These are phyloP conservation scores for Tromatobia lineatoria DNA, from an alignment of 2,888 invertebrate species.

Conservation along the genomic window DNA sequence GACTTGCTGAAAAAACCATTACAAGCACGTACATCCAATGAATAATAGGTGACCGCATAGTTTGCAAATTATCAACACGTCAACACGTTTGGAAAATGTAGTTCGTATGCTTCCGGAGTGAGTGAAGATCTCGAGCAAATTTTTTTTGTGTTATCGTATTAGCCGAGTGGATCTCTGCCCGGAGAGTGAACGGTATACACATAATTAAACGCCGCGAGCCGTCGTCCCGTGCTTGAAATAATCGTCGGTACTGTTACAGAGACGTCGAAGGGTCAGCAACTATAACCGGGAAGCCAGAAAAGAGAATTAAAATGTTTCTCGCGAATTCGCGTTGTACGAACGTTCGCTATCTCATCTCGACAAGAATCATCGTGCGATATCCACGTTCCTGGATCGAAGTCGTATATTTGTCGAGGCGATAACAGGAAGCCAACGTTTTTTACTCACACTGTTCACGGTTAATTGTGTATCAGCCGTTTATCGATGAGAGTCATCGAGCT, in stretches of 20 bases:
- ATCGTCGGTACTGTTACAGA: conserved; percentile 80
- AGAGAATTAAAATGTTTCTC: conserved; percentile 31
- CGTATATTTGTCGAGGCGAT: not conserved
- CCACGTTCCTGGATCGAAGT: conserved; percentile 7
- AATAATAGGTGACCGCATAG: not conserved
- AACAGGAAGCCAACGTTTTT: not conserved
- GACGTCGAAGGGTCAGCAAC: conserved; percentile 59
- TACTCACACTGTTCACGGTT: not conserved
- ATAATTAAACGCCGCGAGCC: conserved; percentile 74
- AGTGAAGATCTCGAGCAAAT: conserved; percentile 14
- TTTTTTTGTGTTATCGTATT: conserved; percentile 19
- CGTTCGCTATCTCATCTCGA: not conserved
- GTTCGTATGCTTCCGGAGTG: not conserved
- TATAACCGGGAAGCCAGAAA: conserved; percentile 20
- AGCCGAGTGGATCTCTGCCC: conserved; percentile 53
- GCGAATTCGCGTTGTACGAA: conserved; percentile 5
- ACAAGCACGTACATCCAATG: not conserved
- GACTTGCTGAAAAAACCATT: not conserved
- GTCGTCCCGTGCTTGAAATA: conserved; percentile 79
- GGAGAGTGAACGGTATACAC: conserved; percentile 71
- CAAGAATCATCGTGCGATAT: conserved; percentile 19
- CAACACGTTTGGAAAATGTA: not conserved
- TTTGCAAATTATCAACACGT: not conserved
- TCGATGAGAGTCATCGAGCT: conserved; percentile 35
- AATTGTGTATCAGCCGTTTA: not conserved